These are phyloP conservation scores for Habrosyne pyritoides DNA, from an alignment of 2,888 invertebrate species.

Conservation along the genomic window DNA sequence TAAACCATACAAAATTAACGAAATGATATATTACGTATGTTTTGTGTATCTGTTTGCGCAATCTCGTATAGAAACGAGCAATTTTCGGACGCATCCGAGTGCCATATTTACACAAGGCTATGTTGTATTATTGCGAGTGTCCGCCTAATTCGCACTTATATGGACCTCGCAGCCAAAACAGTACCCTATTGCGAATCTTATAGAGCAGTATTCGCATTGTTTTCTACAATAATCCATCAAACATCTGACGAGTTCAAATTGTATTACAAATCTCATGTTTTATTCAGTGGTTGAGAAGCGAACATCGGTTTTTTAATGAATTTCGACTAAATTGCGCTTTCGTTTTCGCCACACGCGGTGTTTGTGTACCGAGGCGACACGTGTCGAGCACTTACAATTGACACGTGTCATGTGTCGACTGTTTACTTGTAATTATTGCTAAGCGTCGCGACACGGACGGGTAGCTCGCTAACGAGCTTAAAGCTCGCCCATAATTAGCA, in stretches of 20 bases:
- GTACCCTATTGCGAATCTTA: background rate
- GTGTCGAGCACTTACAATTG: background rate
- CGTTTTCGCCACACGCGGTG: slow-evolving; percentile 49
- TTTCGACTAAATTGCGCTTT: slow-evolving; percentile 31
- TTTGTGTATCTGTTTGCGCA: background rate
- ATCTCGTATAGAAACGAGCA: background rate
- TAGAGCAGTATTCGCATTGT: background rate
- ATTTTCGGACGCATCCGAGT: slow-evolving; percentile 32
- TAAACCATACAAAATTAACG: background rate
- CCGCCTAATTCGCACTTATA: slow-evolving; percentile 15
- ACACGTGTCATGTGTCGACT: background rate
- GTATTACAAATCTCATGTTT: slow-evolving; percentile 10
- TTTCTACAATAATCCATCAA: slow-evolving; percentile 7
- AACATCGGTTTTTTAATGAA: slow-evolving; percentile 16
- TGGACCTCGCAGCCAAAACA: background rate
- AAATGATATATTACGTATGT: background rate
- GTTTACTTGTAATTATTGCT: background rate
- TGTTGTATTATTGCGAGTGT: slow-evolving; percentile 23
- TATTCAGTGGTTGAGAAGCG: slow-evolving; percentile 17
- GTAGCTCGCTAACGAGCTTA: background rate
- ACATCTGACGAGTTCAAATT: slow-evolving; percentile 10
- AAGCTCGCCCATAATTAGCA: slow-evolving; percentile 1
- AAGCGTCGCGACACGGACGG: slow-evolving; percentile 2
- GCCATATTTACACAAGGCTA: slow-evolving; percentile 34
- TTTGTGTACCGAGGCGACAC: slow-evolving; percentile 10